phyloP scores from a whole-genome alignment of 2,113 vertebrate genomes.

The Bos indicus region DNA sequence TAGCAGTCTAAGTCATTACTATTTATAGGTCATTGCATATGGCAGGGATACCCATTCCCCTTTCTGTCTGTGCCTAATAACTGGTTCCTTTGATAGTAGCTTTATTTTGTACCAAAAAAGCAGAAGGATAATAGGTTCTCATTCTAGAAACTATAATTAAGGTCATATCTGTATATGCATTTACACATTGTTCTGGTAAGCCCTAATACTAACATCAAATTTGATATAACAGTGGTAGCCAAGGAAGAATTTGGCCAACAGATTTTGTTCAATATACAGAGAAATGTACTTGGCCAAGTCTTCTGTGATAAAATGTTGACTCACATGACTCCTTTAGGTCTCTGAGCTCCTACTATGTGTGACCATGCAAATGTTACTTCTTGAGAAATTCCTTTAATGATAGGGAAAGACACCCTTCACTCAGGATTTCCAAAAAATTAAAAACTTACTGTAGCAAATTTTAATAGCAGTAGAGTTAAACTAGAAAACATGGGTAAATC shows the following conservation, averaged over 20 bases:
- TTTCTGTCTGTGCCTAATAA: not conserved
- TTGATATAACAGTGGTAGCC: not conserved
- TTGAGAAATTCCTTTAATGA: conserved; percentile 4
- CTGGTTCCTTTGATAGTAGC: not conserved
- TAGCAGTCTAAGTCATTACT: not conserved
- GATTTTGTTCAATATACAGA: not conserved
- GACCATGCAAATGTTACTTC: not conserved
- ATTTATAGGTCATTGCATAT: not conserved
- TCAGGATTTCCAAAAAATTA: not conserved
- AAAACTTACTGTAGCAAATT: not conserved
- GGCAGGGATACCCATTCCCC: not conserved
- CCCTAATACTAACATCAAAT: not conserved
- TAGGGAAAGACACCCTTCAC: not conserved
- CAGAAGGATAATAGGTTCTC: not conserved
- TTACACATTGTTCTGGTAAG: conserved; percentile 30
- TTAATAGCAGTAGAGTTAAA: not conserved
- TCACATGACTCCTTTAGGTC: not conserved
- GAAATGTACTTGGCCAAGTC: not conserved
- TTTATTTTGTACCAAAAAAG: conserved; percentile 35
- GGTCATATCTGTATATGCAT: not conserved
- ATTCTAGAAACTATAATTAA: conserved; percentile 18
- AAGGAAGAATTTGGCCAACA: not conserved
- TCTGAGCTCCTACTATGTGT: not conserved
- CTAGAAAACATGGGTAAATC: not conserved
- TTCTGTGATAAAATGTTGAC: not conserved